These are phyloP conservation scores for Plumapathes pennacea DNA, from an alignment of 92 coral and sea anemone genomes.

Conservation along the genomic window DNA sequence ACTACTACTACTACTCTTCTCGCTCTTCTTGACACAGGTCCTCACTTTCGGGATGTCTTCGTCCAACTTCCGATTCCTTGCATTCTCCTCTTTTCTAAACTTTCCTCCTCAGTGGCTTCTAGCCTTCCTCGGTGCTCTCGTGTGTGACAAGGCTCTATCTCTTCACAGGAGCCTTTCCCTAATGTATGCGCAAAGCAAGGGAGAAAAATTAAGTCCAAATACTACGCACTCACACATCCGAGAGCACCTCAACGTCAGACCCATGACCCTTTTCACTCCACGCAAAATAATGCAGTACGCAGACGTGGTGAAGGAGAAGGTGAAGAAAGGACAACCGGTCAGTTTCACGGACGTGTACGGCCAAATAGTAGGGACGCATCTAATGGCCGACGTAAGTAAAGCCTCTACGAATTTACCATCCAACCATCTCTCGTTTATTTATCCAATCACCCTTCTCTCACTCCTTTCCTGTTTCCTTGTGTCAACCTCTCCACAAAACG, in stretches of 20 bases:
- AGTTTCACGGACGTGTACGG: constrained; percentile 60
- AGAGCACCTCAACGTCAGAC: constrained; percentile 32
- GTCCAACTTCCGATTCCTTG: too few species aligned
- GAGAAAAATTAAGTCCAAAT: constrained; percentile 12
- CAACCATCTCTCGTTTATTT: too few species aligned
- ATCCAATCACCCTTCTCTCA: too few species aligned
- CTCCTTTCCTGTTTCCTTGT: too few species aligned
- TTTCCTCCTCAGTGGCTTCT: not conserved
- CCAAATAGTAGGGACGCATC: constrained; percentile 47
- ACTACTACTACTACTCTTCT: too few species aligned
- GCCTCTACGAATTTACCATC: too few species aligned
- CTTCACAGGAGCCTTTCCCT: constrained; percentile 44
- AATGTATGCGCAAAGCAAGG: constrained; percentile 34
- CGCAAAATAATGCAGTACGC: constrained; percentile 32
- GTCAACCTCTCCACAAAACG: too few species aligned
- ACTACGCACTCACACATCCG: constrained; percentile 23
- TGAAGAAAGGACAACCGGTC: constrained; percentile 48
- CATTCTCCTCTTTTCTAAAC: too few species aligned
- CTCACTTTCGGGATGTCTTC: too few species aligned
- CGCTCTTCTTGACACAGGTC: too few species aligned
- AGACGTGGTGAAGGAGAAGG: constrained; percentile 18
- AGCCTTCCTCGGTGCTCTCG: too few species aligned
- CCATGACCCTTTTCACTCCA: constrained; percentile 34
- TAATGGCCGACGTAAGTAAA: constrained; percentile 40
- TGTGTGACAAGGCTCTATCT: too few species aligned